phyloP scores from a whole-genome alignment of 2,113 vertebrate genomes.

The Calonectris borealis region DNA sequence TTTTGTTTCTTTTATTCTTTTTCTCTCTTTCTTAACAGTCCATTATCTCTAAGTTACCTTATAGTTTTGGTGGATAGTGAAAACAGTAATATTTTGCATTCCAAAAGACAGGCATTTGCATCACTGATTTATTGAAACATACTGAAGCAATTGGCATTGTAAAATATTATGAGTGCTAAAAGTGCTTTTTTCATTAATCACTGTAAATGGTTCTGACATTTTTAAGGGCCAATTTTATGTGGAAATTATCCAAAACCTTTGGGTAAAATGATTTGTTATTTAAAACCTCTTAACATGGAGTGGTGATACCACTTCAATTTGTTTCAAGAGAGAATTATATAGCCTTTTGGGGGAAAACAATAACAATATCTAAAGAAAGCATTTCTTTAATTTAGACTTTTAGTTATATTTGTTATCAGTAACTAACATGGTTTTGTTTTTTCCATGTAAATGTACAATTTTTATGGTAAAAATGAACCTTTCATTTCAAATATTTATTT shows the following conservation, averaged over 20 bases:
- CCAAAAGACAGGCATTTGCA: background rate
- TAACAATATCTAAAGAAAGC: background rate
- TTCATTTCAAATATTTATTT: background rate
- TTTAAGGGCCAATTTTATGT: slow-evolving; percentile 52
- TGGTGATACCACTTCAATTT: background rate
- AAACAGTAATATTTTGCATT: background rate
- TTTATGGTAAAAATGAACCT: background rate
- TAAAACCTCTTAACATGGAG: slow-evolving; percentile 9
- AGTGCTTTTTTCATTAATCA: slow-evolving; percentile 58
- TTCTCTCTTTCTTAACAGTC: background rate
- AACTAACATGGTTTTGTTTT: background rate
- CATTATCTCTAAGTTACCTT: background rate
- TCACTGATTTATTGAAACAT: slow-evolving; percentile 37
- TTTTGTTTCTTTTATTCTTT: background rate
- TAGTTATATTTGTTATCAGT: background rate
- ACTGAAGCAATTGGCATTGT: slow-evolving; percentile 8
- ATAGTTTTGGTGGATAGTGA: background rate
- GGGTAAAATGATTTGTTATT: slow-evolving; percentile 56
- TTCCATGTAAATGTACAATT: background rate
- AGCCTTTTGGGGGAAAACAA: background rate
- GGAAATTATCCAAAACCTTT: slow-evolving; percentile 48
- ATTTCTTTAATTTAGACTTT: background rate
- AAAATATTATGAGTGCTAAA: slow-evolving; percentile 22
- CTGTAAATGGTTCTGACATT: slow-evolving; percentile 33
- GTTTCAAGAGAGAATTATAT: background rate